Evolutionary conservation across 1,140 invertebrate genomes (phyloP), one percentile per base, ranked within the genome.

Genomic region (Sycobia sp.): DNA sequence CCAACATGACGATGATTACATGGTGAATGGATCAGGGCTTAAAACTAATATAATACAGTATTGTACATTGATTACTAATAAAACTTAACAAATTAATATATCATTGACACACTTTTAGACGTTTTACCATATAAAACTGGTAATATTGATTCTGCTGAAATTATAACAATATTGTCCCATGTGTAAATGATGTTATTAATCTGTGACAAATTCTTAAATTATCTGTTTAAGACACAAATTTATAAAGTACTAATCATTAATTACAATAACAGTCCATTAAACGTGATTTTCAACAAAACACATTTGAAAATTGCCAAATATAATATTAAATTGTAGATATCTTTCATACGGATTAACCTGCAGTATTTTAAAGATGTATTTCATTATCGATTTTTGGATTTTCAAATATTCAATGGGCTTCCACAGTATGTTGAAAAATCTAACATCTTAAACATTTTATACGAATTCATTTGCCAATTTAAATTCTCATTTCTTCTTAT

Each of bases 51-150:
- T 66, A 69, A 64, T 58, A 69, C 63, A 69, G 65, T 69, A 67
- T 49, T 71, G 67, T 71, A 73, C 68, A 73, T 69, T 69, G 68
- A 69, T 71, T 71, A 73, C 70, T 75, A 75, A 73, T 76, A 70
- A 69, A 60, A 71, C 50, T 66, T 70, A 66, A 69, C 61, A 67
- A 65, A 69, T 62, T 64, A 70, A 62, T 67, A 69, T 56, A 63
- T 34, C 13, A 55, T 53, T 44, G 27, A 61, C 27, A 54, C 39
- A 43, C 18, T 3, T 55, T 39, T 41, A 56, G 51, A 36, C 44
- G 20, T 29, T 36, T 22, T 16, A 27, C 47, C 36, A 57, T 49
- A 32, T 2, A 34, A 54, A 55, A 47, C 16, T 36, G 13, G 16
- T 9, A 32, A 49, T 36, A 46, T 61, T 29, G 38, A 20, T 44